Base-by-base conservation (phyloP, 1,140 invertebrate species). In the Globodera rostochiensis region DNA sequence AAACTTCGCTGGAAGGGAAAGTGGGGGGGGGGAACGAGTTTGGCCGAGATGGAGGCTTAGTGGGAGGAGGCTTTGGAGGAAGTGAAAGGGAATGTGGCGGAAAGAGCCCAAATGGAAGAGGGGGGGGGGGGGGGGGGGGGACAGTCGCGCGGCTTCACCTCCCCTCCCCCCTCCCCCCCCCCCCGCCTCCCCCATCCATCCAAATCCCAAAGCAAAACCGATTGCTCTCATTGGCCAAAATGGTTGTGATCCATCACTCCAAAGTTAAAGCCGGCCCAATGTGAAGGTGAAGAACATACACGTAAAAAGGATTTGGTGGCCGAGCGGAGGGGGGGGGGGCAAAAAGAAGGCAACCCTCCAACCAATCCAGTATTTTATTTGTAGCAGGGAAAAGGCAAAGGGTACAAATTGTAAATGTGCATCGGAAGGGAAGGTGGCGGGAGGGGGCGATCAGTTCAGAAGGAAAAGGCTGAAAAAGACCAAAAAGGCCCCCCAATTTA, bases 21-120 rank as follows among this genome's bases (percentile, higher is more conserved):
- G 73, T 47, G 60, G 45, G 21, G 60, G 25, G 25, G 50, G 21
- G 73, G 50, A 74, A 74, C 73, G 25, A 74, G 73, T 74, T 74
- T 46, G 60, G 21, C 45, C 45, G 50, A 36, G n/a, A 6, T 13
- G 19, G 19, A 64, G 19, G 57, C 57, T 64, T 19, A 19, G 57
- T 64, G 13, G 57, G 19, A 19, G 15, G 57, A 19, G 15, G 57
- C 13, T 6, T 64, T 64, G 3, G 57, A 19, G 19, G 11, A 64
- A 64, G 57, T 64, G 57, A 64, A 64, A 64, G 57, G 57, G 57
- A 64, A 64, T 64, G 57, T 64, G 57, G 57, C 13, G 57, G 13
- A 53, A 15, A 53, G 15, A 11, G 9, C 8, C 8, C 8, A 53
- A 11, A 15, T 13, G 57, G 57, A 19, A 15, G 13, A 15, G 36